phyloP scores from a whole-genome alignment of 2,888 invertebrate genomes.

The Autographa pulchrina region DNA sequence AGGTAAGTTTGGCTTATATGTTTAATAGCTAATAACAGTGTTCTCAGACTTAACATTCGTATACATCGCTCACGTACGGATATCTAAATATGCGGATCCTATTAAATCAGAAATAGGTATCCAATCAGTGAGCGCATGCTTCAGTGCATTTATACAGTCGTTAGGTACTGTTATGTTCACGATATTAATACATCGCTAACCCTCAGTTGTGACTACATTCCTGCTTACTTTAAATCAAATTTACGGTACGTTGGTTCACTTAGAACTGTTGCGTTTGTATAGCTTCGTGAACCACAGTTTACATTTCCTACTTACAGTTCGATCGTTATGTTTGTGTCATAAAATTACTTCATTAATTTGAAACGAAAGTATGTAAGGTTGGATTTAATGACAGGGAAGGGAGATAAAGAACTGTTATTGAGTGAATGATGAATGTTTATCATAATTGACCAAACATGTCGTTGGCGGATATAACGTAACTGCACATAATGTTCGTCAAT shows the following conservation, averaged over 20 bases:
- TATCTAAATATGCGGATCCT: slow-evolving; percentile 71
- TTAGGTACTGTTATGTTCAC: slow-evolving; percentile 63
- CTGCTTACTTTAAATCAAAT: slow-evolving; percentile 58
- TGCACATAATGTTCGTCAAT: slow-evolving; percentile 62
- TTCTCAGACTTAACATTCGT: slow-evolving; percentile 25
- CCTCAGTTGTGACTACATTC: slow-evolving; percentile 48
- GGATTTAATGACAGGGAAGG: slow-evolving; percentile 23
- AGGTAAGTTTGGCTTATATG: slow-evolving; percentile 14
- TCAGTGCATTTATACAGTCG: slow-evolving; percentile 74
- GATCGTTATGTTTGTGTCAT: slow-evolving; percentile 8
- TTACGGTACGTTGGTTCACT: slow-evolving; percentile 32
- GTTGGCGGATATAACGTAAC: slow-evolving; percentile 31
- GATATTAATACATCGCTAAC: slow-evolving; percentile 60
- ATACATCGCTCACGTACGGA: slow-evolving; percentile 59
- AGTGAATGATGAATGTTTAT: not conserved
- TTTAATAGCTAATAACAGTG: slow-evolving; percentile 25
- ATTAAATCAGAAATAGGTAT: slow-evolving; percentile 83
- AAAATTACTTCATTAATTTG: slow-evolving; percentile 26
- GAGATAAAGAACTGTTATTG: not conserved
- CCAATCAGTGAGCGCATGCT: slow-evolving; percentile 79
- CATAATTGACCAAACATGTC: slow-evolving; percentile 5
- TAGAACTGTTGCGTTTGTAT: slow-evolving; percentile 14
- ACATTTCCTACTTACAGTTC: not conserved
- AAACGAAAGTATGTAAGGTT: slow-evolving; percentile 18
- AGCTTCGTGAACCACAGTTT: slow-evolving; percentile 22